These are phyloP conservation scores for Hemitrygon akajei DNA, from an alignment of 2,797 vertebrate genomes.

Conservation along the genomic window DNA sequence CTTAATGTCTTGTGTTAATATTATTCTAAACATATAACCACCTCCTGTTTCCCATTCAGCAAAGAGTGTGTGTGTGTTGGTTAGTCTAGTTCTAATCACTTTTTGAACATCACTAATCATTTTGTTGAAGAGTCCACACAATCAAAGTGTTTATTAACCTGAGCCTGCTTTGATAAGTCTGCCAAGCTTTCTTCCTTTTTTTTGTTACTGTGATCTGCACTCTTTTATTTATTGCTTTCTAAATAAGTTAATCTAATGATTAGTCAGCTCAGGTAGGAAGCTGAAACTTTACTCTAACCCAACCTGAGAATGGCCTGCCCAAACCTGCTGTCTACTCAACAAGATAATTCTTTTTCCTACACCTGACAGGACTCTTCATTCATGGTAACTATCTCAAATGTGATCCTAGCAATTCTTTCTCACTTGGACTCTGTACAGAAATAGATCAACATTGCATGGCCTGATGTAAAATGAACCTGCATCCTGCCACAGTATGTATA, in stretches of 20 bases:
- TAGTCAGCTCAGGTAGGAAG: no score
- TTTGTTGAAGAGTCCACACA: neutral
- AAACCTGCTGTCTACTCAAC: no score
- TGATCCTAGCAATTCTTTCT: neutral
- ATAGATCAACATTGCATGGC: no score
- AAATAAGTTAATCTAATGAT: neutral
- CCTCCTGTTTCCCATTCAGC: neutral
- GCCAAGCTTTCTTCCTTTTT: neutral
- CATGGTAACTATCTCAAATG: neutral
- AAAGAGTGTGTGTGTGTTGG: no score
- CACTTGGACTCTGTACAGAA: no score
- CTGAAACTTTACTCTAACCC: no score
- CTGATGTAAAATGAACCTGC: no score
- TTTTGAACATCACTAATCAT: neutral
- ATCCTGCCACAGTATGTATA: no score
- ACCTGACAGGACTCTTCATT: neutral
- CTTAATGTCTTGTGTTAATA: neutral
- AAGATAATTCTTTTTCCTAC: neutral
- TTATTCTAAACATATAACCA: neutral
- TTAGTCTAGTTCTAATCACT: neutral
- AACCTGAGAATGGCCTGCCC: no score
- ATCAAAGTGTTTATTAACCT: neutral
- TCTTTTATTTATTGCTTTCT: neutral
- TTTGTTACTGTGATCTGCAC: neutral
- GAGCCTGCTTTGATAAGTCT: neutral